Percentiles rank a stretch among this genome's conserved stretches.
These are phyloP conservation scores for Gerosis bhagava DNA, from an alignment of 2,888 invertebrate genomes.

Conservation along the genomic window DNA sequence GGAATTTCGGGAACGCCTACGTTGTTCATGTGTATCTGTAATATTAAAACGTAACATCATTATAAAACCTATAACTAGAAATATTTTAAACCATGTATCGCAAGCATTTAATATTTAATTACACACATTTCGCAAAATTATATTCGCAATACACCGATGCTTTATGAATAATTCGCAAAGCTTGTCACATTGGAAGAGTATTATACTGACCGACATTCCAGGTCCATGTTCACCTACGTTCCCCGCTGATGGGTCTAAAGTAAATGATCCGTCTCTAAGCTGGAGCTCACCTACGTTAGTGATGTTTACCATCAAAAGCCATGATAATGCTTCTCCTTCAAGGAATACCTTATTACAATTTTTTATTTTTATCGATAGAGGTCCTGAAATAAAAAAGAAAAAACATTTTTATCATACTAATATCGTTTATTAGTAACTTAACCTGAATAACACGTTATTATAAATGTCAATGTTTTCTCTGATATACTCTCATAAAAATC, in stretches of 20 bases:
- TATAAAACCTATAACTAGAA: too few species aligned
- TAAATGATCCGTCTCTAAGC: slow-evolving; percentile 83
- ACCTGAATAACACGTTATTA: too few species aligned
- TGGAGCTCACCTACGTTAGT: slow-evolving; percentile 79
- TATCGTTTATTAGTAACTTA: too few species aligned
- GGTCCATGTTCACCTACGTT: slow-evolving; percentile 86
- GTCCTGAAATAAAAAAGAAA: slow-evolving; percentile 76
- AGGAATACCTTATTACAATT: slow-evolving; percentile 82
- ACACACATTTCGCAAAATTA: too few species aligned
- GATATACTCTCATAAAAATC: too few species aligned
- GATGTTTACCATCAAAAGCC: slow-evolving; percentile 83
- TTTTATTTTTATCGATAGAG: slow-evolving; percentile 83
- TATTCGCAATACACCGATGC: too few species aligned
- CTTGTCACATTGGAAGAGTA: too few species aligned
- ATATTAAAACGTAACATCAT: slow-evolving; percentile 24
- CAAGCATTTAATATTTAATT: too few species aligned
- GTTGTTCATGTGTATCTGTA: slow-evolving; percentile 85
- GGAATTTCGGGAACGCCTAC: slow-evolving; percentile 83
- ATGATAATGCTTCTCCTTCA: slow-evolving; percentile 85
- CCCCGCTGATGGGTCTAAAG: slow-evolving; percentile 80
- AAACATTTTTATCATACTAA: too few species aligned
- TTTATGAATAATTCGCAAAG: too few species aligned
- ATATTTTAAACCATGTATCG: too few species aligned
- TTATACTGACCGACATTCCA: slow-evolving; percentile 67
- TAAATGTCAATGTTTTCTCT: too few species aligned